These are phyloP conservation scores for Bellardia bayeri DNA, from an alignment of 2,888 invertebrate species.

Conservation along the genomic window DNA sequence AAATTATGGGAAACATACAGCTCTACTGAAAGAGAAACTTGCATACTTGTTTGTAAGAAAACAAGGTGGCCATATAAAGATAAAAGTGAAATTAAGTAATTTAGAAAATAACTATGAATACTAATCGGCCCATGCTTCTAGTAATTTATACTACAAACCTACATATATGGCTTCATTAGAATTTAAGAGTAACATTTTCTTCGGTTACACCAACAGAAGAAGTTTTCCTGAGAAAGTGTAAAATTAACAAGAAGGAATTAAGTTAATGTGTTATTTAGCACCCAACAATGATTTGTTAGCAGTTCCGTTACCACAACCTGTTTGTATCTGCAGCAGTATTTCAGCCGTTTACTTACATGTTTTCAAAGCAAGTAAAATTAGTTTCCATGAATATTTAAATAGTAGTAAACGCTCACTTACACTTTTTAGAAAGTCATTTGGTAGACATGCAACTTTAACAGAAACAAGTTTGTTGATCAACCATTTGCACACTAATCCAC, in stretches of 20 bases:
- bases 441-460: background rate
- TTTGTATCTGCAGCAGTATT: too few species aligned
- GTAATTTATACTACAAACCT: too few species aligned
- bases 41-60: background rate
- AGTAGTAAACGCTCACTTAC: conserved; percentile 40
- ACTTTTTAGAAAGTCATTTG: conserved; percentile 61
- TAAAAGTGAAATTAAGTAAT: background rate
- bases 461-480: conserved; percentile 37
- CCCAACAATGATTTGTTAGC: too few species aligned
- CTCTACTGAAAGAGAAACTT: conserved; percentile 15
- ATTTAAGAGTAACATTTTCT: too few species aligned
- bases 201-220: too few species aligned
- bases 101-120: too few species aligned
- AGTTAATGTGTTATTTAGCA: too few species aligned
- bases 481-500: conserved; percentile 41
- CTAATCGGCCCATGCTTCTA: too few species aligned
- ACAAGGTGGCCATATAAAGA: background rate
- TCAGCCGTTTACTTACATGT: background rate
- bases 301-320: too few species aligned
- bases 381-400: background rate
- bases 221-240: too few species aligned
- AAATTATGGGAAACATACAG: conserved; percentile 5
- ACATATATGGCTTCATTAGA: too few species aligned
- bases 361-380: background rate
- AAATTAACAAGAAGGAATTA: too few species aligned